Conservation (phyloP, 2,113 vertebrate genomes). For the Paralichthys olivaceus region DNA sequence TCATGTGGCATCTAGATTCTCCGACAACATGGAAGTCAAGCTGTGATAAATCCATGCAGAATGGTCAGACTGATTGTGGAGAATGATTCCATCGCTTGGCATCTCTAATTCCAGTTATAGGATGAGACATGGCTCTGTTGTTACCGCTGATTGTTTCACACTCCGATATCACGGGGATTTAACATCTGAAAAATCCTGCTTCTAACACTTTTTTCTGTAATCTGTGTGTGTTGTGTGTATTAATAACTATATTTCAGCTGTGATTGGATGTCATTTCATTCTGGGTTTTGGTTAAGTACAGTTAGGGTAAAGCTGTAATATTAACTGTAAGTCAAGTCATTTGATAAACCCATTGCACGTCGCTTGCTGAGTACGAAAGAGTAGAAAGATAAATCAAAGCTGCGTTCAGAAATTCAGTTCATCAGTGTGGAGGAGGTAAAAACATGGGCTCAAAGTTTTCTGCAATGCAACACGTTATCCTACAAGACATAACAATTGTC, state of each 20-base stretch:
- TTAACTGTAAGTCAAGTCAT: background rate
- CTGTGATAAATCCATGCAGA: constrained; percentile 56
- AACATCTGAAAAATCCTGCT: constrained; percentile 38
- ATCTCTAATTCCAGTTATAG: constrained; percentile 28
- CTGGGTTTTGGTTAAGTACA: background rate
- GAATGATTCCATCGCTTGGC: constrained; percentile 56
- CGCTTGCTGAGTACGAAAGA: no score
- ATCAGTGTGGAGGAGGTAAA: no score
- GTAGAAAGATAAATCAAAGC: no score
- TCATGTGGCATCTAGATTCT: constrained; percentile 33
- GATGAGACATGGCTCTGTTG: constrained; percentile 63
- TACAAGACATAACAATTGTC: no score
- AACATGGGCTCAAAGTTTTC: no score
- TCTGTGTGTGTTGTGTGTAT: constrained; percentile 35
- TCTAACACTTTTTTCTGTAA: no score
- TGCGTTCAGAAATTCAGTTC: no score
- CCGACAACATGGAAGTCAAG: constrained; percentile 35
- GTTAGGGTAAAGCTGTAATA: background rate
- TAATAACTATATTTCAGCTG: background rate
- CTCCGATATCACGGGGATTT: constrained; percentile 51
- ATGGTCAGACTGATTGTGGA: constrained; percentile 19
- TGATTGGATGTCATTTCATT: background rate
- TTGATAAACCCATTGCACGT: no score
- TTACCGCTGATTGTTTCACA: constrained; percentile 59
- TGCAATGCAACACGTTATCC: no score